These are phyloP conservation scores for Aspidiotus rigidus DNA, from an alignment of 2,888 invertebrate genomes.

Conservation along the genomic window DNA sequence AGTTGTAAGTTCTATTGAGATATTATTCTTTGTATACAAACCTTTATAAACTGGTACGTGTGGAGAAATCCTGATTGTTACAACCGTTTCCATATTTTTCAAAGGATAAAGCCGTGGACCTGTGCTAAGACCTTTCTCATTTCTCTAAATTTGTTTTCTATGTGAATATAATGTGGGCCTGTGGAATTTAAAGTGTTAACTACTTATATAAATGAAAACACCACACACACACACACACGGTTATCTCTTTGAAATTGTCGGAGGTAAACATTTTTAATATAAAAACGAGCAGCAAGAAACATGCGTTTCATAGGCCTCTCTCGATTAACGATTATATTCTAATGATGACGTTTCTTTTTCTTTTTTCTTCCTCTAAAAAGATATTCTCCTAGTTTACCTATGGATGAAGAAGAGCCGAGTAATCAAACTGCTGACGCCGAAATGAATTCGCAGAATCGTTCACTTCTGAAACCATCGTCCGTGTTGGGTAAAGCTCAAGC, in stretches of 20 bases:
- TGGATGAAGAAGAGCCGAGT: constrained; percentile 30
- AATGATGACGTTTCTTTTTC: not conserved
- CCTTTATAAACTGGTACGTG: not conserved
- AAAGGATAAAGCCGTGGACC: constrained; percentile 2
- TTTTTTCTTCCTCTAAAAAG: not conserved
- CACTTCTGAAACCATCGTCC: constrained; percentile 19
- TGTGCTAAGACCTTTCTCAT: not conserved
- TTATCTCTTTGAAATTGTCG: constrained; percentile 9
- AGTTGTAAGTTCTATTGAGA: no score
- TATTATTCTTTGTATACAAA: no score
- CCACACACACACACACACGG: not conserved
- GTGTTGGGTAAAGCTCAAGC: constrained; percentile 37
- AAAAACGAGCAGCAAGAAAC: not conserved
- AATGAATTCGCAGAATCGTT: not conserved
- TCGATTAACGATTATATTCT: not conserved
- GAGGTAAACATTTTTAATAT: constrained; percentile 11
- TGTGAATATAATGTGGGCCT: constrained; percentile 5
- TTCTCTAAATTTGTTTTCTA: constrained; percentile 9
- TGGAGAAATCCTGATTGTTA: not conserved
- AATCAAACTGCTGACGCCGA: constrained; percentile 12
- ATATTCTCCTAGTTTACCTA: constrained; percentile 32
- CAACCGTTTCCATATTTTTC: constrained; percentile 2
- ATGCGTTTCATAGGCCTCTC: no score
- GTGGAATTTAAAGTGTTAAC: constrained; percentile 6
- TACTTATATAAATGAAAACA: not conserved